These are phyloP conservation scores for Caenorhabditis uteleia DNA, from an alignment of 2,888 invertebrate genomes.

Conservation along the genomic window DNA sequence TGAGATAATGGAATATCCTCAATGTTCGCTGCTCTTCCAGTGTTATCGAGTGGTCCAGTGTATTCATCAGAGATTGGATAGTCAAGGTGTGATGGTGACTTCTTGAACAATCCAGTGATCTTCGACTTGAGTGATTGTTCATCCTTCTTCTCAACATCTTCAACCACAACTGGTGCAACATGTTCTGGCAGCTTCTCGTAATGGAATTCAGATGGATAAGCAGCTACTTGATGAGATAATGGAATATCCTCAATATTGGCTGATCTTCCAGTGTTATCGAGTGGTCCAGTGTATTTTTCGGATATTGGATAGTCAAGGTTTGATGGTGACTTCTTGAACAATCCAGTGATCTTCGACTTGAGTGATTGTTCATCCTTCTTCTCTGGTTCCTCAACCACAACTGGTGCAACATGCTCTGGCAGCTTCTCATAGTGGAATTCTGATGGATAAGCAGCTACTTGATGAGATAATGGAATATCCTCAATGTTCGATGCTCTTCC, in stretches of 20 bases:
- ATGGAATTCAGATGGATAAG: slow-evolving; percentile 30
- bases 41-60: slow-evolving; percentile 17
- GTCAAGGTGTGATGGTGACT: slow-evolving; percentile 36
- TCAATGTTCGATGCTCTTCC: not conserved
- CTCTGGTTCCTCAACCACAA: slow-evolving; percentile 4
- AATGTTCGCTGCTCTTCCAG: slow-evolving; percentile 1
- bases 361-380: slow-evolving; percentile 8
- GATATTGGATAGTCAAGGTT: slow-evolving; percentile 41
- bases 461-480: not conserved
- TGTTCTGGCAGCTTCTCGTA: slow-evolving; percentile 25
- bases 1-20: not conserved
- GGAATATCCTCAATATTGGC: slow-evolving; percentile 39
- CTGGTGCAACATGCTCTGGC: slow-evolving; percentile 14
- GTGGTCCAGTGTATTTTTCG: slow-evolving; percentile 35
- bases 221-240: slow-evolving; percentile 25
- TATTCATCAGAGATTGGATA: slow-evolving; percentile 34
- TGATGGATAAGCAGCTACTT: not conserved
- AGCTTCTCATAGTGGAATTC: slow-evolving; percentile 11
- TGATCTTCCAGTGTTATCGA: slow-evolving; percentile 19
- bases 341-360: slow-evolving; percentile 12
- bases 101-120: slow-evolving; percentile 31
- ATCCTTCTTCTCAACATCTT: slow-evolving; percentile 10
- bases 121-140: slow-evolving; percentile 12
- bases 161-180: slow-evolving; percentile 1
- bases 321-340: slow-evolving; percentile 23